Evolutionary conservation across 2,797 vertebrate species (phyloP), one percentile per base, ranked within the genome.

Genomic region (Aldrovandia affinis): DNA sequence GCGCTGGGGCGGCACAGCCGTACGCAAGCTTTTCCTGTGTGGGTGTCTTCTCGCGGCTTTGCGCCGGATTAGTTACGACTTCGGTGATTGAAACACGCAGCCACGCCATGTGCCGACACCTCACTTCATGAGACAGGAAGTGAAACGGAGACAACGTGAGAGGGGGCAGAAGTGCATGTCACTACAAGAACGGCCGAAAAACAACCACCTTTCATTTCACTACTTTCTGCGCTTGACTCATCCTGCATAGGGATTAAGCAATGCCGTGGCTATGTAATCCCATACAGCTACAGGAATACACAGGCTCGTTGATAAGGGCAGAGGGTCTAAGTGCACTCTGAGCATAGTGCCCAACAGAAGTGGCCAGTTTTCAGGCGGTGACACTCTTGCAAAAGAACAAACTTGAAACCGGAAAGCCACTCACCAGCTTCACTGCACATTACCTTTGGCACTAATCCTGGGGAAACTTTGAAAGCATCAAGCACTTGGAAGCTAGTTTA

Each of bases 21-120:
- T 25, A 47, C 42, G n/a, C 3, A 12, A 12, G 25, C 8, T 10
- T 22, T 47, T 5, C 39, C 73, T 44, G 73, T 42, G 36, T 44
- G 65, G 30, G 14, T 75, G 70, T n/a, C 70, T 20, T 18, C 70
- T 75, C n/a, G 70, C 70, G 44, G 22, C 70, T 75, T 25, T 75
- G 9, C 70, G 10, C 70, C 22, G 73, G 73, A 77, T 77, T 47
- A 77, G 73, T 77, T 77, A 77, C 33, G 42, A 44, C 42, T 30
- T 22, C 68, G 33, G 33, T 18, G 68, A 39, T 30, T 47, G 39
- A n/a, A 77, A 77, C 39, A 47, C 0, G 73, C 22, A 39, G 10
- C 10, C 22, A 1, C 1, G 42, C 39, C 39, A 77, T 28, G 42
- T 44, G 73, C 73, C 18, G 8, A 25, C 73, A n/a, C 12, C 36